A percentile compares a stretch with the other conserved stretches of the same genome.
Conservation (phyloP, 2,888 invertebrate genomes). For the Acanthococcus lagerstroemiae region DNA sequence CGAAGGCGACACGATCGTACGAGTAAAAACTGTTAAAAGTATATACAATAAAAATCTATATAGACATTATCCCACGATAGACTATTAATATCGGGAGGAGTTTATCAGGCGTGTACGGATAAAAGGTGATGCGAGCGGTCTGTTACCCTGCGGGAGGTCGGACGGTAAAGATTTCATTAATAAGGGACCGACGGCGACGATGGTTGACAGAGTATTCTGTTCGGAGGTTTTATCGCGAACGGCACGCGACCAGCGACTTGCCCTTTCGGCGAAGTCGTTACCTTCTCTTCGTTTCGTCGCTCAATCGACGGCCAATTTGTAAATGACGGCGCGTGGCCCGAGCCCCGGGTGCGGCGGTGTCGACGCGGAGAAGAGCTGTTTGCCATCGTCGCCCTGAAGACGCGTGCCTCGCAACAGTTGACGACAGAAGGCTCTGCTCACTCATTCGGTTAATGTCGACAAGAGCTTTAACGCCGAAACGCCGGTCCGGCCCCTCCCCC, state of each 20-base stretch:
- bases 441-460: conserved; percentile 26
- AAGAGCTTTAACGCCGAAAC: too few relatives aligned
- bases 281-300: not conserved
- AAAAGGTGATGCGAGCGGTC: conserved; percentile 28
- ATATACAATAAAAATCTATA: conserved; percentile 21
- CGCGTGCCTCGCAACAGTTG: conserved; percentile 29
- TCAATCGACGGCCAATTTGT: conserved; percentile 31
- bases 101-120: conserved; percentile 22
- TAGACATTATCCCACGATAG: conserved; percentile 23
- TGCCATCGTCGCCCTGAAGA: conserved; percentile 22
- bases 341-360: too few relatives aligned
- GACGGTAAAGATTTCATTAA: conserved; percentile 21
- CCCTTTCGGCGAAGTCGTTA: conserved; percentile 6
- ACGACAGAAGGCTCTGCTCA: conserved; percentile 12
- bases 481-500: too few relatives aligned
- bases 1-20: not conserved
- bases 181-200: conserved; percentile 6
- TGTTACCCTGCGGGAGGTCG: conserved; percentile 29
- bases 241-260: conserved; percentile 18
- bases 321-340: conserved; percentile 26
- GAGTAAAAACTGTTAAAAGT: not conserved
- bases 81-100: conserved; percentile 2
- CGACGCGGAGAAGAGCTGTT: too few relatives aligned
- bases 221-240: conserved; percentile 18
- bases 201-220: conserved; percentile 9